A percentile compares a stretch with the other conserved stretches of the same genome.
These are phyloP conservation scores for Varanus komodoensis DNA, from an alignment of 2,113 vertebrate species.

Conservation along the genomic window DNA sequence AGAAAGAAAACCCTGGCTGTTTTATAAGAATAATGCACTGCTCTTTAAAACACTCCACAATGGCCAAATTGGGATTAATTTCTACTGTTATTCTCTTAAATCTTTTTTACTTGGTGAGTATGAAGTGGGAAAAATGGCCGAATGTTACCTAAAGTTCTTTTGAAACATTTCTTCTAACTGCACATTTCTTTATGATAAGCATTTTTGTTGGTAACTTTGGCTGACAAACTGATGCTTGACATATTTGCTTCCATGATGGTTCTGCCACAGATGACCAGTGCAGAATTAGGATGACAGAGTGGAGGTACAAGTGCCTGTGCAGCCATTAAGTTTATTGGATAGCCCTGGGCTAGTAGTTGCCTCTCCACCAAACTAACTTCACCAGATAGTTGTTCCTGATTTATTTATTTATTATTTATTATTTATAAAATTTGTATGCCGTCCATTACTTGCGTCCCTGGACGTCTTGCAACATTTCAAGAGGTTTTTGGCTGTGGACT, in stretches of 20 bases:
- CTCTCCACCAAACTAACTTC: not conserved
- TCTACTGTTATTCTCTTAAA: not conserved
- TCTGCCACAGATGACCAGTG: too few relatives aligned
- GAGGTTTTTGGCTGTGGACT: not conserved
- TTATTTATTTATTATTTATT: too few relatives aligned
- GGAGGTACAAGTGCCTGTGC: not conserved
- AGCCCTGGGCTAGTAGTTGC: not conserved
- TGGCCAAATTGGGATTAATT: slow-evolving; percentile 14
- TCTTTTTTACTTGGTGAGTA: slow-evolving; percentile 21
- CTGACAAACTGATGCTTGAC: not conserved
- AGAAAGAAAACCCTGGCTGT: not conserved
- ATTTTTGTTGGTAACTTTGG: not conserved
- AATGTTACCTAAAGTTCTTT: not conserved
- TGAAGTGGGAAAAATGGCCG: slow-evolving; percentile 27
- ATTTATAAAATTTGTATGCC: too few relatives aligned
- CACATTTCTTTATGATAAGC: not conserved
- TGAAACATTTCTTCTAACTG: not conserved
- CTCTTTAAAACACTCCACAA: not conserved
- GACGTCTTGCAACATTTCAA: too few relatives aligned
- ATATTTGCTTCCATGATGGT: not conserved
- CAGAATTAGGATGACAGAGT: not conserved
- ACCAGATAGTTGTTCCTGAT: too few relatives aligned
- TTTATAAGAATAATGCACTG: fast-evolving
- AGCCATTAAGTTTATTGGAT: not conserved
- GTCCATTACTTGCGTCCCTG: too few relatives aligned